Evolutionary conservation across 2,888 invertebrate species (phyloP).

Genomic region (Gastracanthus pulcherrimus): DNA sequence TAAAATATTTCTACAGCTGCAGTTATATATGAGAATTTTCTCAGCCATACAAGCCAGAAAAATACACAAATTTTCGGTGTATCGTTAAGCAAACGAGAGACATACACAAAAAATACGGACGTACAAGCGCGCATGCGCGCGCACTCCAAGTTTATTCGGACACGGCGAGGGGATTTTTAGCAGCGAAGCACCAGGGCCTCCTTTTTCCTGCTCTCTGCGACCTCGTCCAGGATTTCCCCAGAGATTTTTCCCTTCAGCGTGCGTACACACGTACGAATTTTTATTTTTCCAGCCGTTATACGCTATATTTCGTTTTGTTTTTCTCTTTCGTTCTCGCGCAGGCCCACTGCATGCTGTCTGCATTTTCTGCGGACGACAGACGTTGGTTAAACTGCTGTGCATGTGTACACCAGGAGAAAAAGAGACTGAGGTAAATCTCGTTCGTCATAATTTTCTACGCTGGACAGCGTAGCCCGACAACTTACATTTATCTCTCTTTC

Average conservation of each 20-base stretch:
- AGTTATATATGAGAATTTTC: too few relatives aligned
- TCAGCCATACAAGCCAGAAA: not conserved
- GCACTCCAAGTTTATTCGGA: not conserved
- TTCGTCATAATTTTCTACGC: constrained; percentile 65
- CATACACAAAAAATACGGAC: not conserved
- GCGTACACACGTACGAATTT: constrained; percentile 11
- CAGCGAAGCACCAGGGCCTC: not conserved
- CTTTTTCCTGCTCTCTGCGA: not conserved
- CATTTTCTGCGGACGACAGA: constrained; percentile 10
- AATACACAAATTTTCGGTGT: not conserved
- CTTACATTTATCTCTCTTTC: not conserved
- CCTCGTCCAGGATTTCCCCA: constrained; percentile 27
- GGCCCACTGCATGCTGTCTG: not conserved
- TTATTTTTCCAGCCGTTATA: constrained; percentile 1
- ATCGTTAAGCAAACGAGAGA: not conserved
- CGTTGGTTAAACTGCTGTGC: not conserved
- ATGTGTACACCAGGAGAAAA: constrained; percentile 6
- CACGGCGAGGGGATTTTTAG: not conserved
- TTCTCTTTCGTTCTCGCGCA: not conserved
- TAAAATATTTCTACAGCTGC: too few relatives aligned
- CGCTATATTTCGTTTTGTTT: not conserved
- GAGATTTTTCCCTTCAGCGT: constrained; percentile 8
- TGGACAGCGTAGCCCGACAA: constrained; percentile 15
- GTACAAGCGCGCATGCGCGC: not conserved
- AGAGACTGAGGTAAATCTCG: constrained; percentile 46